Evolutionary conservation across 1,140 invertebrate species (phyloP).

Genomic region (Choristoneura fumiferana): DNA sequence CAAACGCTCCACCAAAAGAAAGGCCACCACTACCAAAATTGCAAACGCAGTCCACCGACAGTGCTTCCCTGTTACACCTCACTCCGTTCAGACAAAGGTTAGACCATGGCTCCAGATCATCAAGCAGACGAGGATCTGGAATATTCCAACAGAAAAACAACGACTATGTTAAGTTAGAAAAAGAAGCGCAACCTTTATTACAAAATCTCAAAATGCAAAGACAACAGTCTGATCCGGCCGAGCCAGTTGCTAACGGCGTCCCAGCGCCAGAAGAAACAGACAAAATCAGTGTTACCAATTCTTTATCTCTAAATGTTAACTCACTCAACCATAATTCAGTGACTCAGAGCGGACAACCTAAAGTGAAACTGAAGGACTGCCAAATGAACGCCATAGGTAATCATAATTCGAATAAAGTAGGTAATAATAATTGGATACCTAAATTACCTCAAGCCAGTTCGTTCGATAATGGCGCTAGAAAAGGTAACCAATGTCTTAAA

Average conservation of each 20-base stretch:
- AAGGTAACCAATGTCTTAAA: slow-evolving; percentile 56
- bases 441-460: slow-evolving; percentile 68
- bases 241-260: slow-evolving; percentile 62
- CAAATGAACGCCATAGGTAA: slow-evolving; percentile 56
- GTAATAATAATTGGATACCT: slow-evolving; percentile 75
- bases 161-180: slow-evolving; percentile 54
- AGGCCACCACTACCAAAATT: slow-evolving; percentile 49
- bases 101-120: slow-evolving; percentile 61
- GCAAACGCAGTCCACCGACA: slow-evolving; percentile 52
- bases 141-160: slow-evolving; percentile 46
- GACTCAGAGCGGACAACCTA: slow-evolving; percentile 51
- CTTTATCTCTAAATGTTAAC: slow-evolving; percentile 62
- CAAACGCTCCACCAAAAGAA: slow-evolving; percentile 51
- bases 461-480: slow-evolving; percentile 63
- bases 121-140: slow-evolving; percentile 70
- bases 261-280: slow-evolving; percentile 51
- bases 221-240: slow-evolving; percentile 61
- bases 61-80: slow-evolving; percentile 61
- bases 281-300: slow-evolving; percentile 59
- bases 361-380: slow-evolving; percentile 65
- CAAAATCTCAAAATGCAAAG: slow-evolving; percentile 61
- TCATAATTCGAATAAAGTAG: slow-evolving; percentile 65
- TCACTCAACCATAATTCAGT: slow-evolving; percentile 62
- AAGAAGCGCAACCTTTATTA: slow-evolving; percentile 59
- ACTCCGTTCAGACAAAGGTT: slow-evolving; percentile 66